Base-by-base conservation (phyloP, 92 coral and sea anemone genomes). In the Pocillopora meandrina region DNA sequence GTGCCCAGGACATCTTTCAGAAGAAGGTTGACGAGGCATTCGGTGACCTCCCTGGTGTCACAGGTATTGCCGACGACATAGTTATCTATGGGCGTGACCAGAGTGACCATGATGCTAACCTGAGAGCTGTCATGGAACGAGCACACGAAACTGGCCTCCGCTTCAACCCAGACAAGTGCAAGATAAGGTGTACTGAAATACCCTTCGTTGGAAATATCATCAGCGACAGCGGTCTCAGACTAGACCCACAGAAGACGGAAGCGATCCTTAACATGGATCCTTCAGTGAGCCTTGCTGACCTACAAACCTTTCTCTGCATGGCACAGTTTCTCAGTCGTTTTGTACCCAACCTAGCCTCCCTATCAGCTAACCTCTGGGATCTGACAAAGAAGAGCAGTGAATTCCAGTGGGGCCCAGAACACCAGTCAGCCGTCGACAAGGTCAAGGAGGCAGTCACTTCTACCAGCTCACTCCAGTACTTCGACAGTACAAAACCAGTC, bases 91-190 rank as follows among this genome's bases (percentile, higher is more conserved):
- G 60, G 60, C 12, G 60, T 34, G 88, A 65, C 36, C 72, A 66
- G 18, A n/a, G 26, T n/a, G 72, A 33, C 72, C 26, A n/a, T 66
- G 72, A n/a, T 15, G 16, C 72, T 9, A 66, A 66, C 72, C 72
- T 33, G 16, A n/a, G 26, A 33, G 26, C 72, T 66, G 72, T n/a
- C 36, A 66, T 87, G 93, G 19, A 76, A 87, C 80, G 80, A 79
- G 75, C 77, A 78, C 35, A 87, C 87, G 61, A 86, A 69, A 3
- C 88, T 21, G 90, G 93, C 20, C 85, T 93, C 47, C 82, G 78
- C 35, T 87, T 90, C 89, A 90, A 93, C 78, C 72, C 92, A 67
- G 91, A 91, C 76, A 91, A 90, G 67, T 93, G 92, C 89, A 85
- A 82, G 78, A 93, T 90, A 75, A 66, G 72, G 67, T 77, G 94